Percentiles rank a stretch among this genome's conserved stretches.
Conservation (phyloP, 2,113 vertebrate genomes). For the Okapia johnstoni region DNA sequence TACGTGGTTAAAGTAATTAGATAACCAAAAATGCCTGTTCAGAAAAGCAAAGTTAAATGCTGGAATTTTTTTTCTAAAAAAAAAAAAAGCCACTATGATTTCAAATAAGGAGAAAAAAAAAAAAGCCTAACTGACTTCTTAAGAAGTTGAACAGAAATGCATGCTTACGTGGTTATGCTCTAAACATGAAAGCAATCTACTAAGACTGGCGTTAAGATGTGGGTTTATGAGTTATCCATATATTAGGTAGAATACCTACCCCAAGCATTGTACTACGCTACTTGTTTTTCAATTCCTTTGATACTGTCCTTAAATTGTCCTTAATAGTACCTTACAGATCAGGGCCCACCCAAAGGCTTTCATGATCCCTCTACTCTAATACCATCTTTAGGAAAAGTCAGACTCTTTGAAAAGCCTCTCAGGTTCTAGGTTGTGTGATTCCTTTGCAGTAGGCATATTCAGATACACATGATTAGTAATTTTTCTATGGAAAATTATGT, state of each 20-base stretch:
- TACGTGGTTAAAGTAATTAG: slow-evolving; percentile 42
- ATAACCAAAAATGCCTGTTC: slow-evolving; percentile 29
- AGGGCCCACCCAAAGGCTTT: not conserved
- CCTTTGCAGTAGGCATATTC: not conserved
- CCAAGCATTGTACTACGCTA: not conserved
- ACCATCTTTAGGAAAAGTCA: not conserved
- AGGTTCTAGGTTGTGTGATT: not conserved
- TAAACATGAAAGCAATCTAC: slow-evolving; percentile 14
- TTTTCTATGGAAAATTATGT: not conserved
- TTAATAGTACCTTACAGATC: not conserved
- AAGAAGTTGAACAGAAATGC: slow-evolving; percentile 29
- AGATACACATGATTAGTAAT: not conserved
- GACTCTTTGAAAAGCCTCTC: not conserved
- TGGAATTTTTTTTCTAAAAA: not conserved
- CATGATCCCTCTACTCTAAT: not conserved
- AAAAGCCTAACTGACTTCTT: slow-evolving; percentile 15
- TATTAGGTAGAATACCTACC: not conserved
- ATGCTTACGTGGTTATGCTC: not conserved
- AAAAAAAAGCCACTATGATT: not conserved
- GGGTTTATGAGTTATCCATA: not conserved
- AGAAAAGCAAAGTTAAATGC: slow-evolving; percentile 40
- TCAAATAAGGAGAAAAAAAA: slow-evolving; percentile 5
- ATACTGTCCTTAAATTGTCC: slow-evolving; percentile 1
- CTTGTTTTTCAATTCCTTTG: slow-evolving; percentile 11
- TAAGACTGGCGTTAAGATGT: not conserved